Percentiles rank a stretch among this genome's conserved stretches.
Evolutionary conservation across 2,797 vertebrate genomes (phyloP).

Genomic region (Cichlasoma orientale): DNA sequence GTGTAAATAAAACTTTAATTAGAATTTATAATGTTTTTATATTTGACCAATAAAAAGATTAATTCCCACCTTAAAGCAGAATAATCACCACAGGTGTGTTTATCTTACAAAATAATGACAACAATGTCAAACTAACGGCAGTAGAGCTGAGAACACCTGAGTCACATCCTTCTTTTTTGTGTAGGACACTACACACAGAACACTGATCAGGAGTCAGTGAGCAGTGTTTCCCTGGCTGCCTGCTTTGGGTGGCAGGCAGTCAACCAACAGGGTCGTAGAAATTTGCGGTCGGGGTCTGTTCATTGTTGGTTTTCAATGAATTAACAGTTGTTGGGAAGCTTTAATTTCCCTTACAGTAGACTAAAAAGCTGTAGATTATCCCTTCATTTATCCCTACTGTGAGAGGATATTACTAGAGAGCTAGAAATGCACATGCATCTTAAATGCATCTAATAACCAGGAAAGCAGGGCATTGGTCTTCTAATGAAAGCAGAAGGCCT

Average conservation of each 20-base stretch:
- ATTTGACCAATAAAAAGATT: not conserved
- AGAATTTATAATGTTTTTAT: not conserved
- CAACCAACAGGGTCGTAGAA: not conserved
- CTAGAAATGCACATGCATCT: not conserved
- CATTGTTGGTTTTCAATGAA: not conserved
- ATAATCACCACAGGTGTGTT: no score
- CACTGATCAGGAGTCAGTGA: not conserved
- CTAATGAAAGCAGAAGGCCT: conserved; percentile 51
- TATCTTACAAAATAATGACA: not conserved
- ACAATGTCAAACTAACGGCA: not conserved
- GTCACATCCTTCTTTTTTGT: not conserved
- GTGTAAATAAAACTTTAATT: not conserved
- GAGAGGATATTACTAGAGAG: not conserved
- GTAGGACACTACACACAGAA: not conserved
- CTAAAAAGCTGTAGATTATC: not conserved
- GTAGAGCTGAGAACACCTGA: not conserved
- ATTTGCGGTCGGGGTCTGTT: not conserved
- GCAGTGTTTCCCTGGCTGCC: not conserved
- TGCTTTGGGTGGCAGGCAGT: not conserved
- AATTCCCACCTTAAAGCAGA: not conserved
- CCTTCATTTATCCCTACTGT: no score
- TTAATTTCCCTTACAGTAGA: not conserved
- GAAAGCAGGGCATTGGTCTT: conserved; percentile 21
- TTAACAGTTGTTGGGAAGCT: not conserved
- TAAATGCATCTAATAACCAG: conserved; percentile 26